phyloP scores from a whole-genome alignment of 2,888 invertebrate genomes.

The Craniophora ligustri region DNA sequence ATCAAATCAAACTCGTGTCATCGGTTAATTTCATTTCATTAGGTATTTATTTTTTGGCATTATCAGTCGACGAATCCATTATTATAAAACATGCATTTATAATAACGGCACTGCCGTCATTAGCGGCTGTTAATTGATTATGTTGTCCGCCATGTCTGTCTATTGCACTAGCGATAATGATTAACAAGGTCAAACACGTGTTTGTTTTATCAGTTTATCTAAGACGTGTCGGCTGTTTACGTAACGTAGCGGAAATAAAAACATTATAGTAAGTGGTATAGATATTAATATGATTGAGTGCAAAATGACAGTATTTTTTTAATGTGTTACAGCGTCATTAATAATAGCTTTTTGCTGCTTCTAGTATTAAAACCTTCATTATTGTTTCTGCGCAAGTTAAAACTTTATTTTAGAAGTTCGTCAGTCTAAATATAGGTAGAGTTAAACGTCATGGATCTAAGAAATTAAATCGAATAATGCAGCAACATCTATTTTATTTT shows the following conservation, averaged over 20 bases:
- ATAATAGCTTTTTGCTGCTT: too few relatives aligned
- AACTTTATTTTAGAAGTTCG: too few relatives aligned
- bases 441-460: too few relatives aligned
- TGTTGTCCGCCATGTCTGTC: constrained; percentile 58
- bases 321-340: too few relatives aligned
- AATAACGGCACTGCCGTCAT: neutral
- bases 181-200: constrained; percentile 52
- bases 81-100: neutral
- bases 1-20: neutral
- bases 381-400: too few relatives aligned
- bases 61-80: constrained; percentile 5
- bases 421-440: too few relatives aligned
- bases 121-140: constrained; percentile 51
- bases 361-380: too few relatives aligned
- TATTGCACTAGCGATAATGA: constrained; percentile 44
- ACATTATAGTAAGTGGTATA: neutral
- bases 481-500: neutral
- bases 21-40: neutral
- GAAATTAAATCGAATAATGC: neutral
- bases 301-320: too few relatives aligned
- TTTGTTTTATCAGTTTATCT: constrained; percentile 47
- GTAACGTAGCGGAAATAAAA: constrained; percentile 21
- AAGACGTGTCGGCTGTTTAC: constrained; percentile 10
- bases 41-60: constrained; percentile 8
- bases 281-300: neutral